Conservation (phyloP, 2,888 invertebrate genomes). For the Nephrocerus scutellatus region DNA sequence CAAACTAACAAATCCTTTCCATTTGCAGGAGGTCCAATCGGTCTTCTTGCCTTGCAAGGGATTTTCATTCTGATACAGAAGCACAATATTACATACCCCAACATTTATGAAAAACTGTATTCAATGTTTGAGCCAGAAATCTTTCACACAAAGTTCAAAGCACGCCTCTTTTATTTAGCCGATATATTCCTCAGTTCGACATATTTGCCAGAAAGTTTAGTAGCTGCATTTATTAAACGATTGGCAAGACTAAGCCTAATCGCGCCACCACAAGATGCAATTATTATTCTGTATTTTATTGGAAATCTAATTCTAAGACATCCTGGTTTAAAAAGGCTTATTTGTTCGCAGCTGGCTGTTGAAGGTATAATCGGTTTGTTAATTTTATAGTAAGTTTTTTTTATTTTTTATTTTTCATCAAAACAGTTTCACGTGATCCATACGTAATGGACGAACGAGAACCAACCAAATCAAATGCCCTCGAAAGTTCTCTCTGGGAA, state of each 20-base stretch:
- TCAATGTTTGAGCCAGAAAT: constrained; percentile 87
- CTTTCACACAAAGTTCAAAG: constrained; percentile 83
- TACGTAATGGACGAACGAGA: constrained; percentile 76
- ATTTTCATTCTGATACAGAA: constrained; percentile 82
- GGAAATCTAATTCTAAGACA: constrained; percentile 81
- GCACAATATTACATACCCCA: constrained; percentile 91
- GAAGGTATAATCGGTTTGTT: constrained; percentile 31
- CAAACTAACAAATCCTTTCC: constrained; percentile 13
- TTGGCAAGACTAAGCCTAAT: constrained; percentile 74
- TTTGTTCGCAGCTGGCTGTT: constrained; percentile 51
- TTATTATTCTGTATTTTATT: constrained; percentile 71
- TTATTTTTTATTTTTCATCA: neutral
- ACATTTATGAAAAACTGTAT: constrained; percentile 92
- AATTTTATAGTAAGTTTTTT: constrained; percentile 2
- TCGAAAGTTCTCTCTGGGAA: constrained; percentile 92
- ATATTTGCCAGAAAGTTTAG: constrained; percentile 82
- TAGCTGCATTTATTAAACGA: constrained; percentile 89
- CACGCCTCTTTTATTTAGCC: constrained; percentile 78
- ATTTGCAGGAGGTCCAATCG: constrained; percentile 70
- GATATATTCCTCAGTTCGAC: constrained; percentile 90
- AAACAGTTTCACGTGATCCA: constrained; percentile 61
- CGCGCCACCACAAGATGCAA: constrained; percentile 73
- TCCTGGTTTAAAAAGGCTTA: constrained; percentile 66
- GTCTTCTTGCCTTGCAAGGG: constrained; percentile 85
- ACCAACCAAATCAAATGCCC: constrained; percentile 70